A percentile compares a stretch with the other conserved stretches of the same genome.
phyloP scores from a whole-genome alignment of 35 echinoderm and acorn worm species.

The Ophioderma brevispina region DNA sequence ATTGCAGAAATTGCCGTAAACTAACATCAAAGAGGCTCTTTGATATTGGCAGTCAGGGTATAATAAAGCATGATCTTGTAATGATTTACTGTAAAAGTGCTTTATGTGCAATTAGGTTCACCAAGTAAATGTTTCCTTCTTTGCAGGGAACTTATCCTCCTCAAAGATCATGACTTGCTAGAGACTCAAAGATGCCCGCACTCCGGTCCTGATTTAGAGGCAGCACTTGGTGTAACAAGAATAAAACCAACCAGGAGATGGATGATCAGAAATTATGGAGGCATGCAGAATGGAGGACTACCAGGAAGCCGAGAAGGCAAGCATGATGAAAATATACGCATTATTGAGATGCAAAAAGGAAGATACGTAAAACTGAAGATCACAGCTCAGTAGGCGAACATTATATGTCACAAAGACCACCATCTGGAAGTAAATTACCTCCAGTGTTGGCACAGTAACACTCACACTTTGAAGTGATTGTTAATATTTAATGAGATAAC shows the following conservation, averaged over 20 bases:
- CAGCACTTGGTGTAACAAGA: constrained; percentile 91
- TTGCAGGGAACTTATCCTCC: constrained; percentile 97
- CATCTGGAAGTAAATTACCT: constrained; percentile 87
- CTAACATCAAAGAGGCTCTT: too few relatives aligned
- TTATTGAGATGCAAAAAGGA: constrained; percentile 91
- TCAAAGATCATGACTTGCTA: constrained; percentile 96
- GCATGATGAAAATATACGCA: constrained; percentile 83
- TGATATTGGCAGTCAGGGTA: too few relatives aligned
- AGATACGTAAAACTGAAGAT: constrained; percentile 83
- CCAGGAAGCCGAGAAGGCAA: constrained; percentile 72
- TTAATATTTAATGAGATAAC: too few relatives aligned
- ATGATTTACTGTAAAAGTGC: too few relatives aligned
- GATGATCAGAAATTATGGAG: constrained; percentile 5
- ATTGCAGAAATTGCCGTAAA: too few relatives aligned
- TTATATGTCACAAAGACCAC: constrained; percentile 73
- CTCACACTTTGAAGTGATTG: too few relatives aligned
- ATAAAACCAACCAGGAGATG: constrained; percentile 47
- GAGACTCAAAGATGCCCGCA: constrained; percentile 94
- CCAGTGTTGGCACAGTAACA: constrained; percentile 80
- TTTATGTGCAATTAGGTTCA: too few relatives aligned
- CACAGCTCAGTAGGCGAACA: constrained; percentile 73
- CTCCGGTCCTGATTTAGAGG: constrained; percentile 96
- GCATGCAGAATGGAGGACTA: constrained; percentile 25
- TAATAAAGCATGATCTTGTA: too few relatives aligned
- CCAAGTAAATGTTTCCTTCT: too few relatives aligned